A percentile compares a stretch with the other conserved stretches of the same genome.
Conservation (phyloP, 2,113 vertebrate genomes). For the Macrotus californicus region DNA sequence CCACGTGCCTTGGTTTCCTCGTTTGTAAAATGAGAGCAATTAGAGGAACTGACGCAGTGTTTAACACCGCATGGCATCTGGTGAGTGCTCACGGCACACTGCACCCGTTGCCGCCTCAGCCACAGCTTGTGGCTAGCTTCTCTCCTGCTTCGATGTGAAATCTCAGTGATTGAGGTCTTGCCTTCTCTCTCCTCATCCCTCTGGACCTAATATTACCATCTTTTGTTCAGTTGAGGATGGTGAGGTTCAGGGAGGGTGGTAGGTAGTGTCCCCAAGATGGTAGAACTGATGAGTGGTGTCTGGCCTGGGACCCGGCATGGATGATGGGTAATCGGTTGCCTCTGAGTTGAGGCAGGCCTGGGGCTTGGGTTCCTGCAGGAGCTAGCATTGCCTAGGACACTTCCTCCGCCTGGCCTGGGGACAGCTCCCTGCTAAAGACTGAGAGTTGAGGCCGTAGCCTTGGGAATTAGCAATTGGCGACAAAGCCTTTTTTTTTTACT, state of each 20-base stretch:
- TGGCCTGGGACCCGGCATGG: not conserved
- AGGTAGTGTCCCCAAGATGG: not conserved
- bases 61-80: not conserved
- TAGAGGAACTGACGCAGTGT: not conserved
- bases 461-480: not conserved
- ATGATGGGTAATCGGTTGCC: not conserved
- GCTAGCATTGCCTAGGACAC: not conserved
- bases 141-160: not conserved
- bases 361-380: not conserved
- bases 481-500: not conserved
- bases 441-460: not conserved
- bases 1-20: not conserved
- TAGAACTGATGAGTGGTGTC: not conserved
- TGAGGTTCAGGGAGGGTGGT: not conserved
- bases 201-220: not conserved
- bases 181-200: not conserved
- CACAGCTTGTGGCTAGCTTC: not conserved
- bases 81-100: not conserved
- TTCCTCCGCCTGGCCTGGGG: not conserved
- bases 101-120: not conserved
- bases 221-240: not conserved
- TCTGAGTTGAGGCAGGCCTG: not conserved
- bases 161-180: not conserved
- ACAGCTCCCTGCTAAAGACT: not conserved
- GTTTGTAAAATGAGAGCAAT: not conserved